Evolutionary conservation across 2,113 vertebrate species (phyloP).

Genomic region (Neogale vison): DNA sequence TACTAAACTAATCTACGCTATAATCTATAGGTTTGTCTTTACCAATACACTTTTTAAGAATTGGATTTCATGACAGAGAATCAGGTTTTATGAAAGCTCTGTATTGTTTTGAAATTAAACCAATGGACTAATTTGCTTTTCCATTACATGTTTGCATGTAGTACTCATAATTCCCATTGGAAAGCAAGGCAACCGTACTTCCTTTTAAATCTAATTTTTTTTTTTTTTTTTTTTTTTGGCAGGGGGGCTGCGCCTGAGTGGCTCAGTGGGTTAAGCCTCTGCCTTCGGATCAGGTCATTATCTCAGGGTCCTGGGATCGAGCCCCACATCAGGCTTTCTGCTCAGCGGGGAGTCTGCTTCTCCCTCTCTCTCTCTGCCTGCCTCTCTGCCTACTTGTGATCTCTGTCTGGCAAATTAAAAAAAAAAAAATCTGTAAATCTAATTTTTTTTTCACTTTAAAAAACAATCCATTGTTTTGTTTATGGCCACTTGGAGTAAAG

Average conservation of each 20-base stretch:
- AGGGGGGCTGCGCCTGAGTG: too few relatives aligned
- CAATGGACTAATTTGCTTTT: slow-evolving; percentile 42
- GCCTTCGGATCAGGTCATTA: too few relatives aligned
- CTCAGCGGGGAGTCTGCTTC: too few relatives aligned
- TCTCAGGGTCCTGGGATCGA: too few relatives aligned
- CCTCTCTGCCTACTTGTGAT: too few relatives aligned
- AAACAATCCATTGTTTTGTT: neutral
- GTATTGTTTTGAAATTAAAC: slow-evolving; percentile 44
- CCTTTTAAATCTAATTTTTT: neutral
- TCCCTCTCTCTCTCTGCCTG: too few relatives aligned
- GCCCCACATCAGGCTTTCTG: too few relatives aligned
- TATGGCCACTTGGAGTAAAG: neutral
- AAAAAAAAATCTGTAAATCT: neutral
- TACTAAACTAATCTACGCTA: neutral
- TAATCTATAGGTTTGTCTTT: slow-evolving; percentile 59
- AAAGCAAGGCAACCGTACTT: neutral
- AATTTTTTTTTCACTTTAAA: neutral
- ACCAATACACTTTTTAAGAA: slow-evolving; percentile 32
- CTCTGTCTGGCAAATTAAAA: too few relatives aligned
- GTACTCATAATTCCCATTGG: neutral
- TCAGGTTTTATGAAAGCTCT: slow-evolving; percentile 46
- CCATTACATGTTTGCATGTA: neutral
- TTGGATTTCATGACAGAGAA: slow-evolving; percentile 41
- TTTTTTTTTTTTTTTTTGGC: neutral
- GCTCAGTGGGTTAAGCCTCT: too few relatives aligned